Evolutionary conservation across 2,888 invertebrate genomes (phyloP).

Genomic region (Melanotus villosus): DNA sequence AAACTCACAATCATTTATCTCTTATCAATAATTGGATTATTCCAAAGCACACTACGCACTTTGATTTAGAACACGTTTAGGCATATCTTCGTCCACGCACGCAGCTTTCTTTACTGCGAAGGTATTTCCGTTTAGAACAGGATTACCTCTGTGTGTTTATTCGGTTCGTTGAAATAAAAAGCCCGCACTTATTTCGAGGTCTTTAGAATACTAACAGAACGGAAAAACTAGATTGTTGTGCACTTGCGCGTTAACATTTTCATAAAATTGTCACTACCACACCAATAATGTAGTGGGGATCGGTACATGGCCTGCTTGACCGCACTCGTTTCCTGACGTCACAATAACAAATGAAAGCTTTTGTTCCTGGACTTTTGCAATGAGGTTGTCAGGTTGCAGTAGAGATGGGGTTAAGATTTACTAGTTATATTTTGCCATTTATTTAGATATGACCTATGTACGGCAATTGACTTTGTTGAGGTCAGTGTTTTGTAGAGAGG

Average conservation of each 20-base stretch:
- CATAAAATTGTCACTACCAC: conserved; percentile 10
- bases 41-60: background rate
- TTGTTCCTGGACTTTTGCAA: background rate
- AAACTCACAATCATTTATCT: background rate
- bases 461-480: no score
- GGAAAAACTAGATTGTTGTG: conserved; percentile 24
- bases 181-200: conserved; percentile 5
- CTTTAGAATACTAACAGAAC: conserved; percentile 9
- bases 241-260: conserved; percentile 28
- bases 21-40: background rate
- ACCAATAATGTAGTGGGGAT: conserved; percentile 4
- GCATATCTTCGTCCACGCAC: background rate
- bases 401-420: background rate
- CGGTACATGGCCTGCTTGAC: conserved; percentile 5
- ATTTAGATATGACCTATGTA: no score
- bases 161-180: background rate
- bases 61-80: background rate
- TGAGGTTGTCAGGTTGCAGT: background rate
- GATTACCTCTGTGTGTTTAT: background rate
- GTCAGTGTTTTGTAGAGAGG: no score
- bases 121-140: background rate
- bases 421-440: no score
- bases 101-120: background rate
- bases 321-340: conserved; percentile 5
- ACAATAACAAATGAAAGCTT: conserved; percentile 12